phyloP scores from a whole-genome alignment of 2,113 vertebrate species.

The Urocynchramus pylzowi region DNA sequence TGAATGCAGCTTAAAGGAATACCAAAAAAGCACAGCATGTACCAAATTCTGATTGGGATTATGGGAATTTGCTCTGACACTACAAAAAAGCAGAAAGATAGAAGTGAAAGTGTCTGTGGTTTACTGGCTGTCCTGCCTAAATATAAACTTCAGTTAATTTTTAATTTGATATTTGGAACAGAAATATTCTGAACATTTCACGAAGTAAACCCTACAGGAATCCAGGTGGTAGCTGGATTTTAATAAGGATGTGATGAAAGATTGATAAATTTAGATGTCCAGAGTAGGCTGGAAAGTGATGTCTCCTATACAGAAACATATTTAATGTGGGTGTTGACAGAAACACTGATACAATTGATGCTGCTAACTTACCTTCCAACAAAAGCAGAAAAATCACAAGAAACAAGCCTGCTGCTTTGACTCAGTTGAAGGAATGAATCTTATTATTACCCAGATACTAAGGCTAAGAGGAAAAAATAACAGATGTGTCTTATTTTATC shows the following conservation, averaged over 20 bases:
- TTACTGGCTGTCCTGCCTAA: constrained; percentile 34
- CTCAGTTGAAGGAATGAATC: neutral
- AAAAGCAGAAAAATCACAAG: neutral
- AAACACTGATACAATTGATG: constrained; percentile 15
- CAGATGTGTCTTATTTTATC: neutral
- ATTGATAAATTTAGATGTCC: constrained; percentile 30
- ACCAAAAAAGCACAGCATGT: neutral
- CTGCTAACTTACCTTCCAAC: neutral
- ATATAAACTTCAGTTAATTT: constrained; percentile 36
- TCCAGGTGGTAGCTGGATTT: constrained; percentile 36
- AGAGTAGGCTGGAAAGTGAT: constrained; percentile 9
- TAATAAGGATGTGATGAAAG: constrained; percentile 22
- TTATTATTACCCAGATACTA: neutral
- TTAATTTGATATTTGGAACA: constrained; percentile 11
- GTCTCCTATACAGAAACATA: constrained; percentile 27
- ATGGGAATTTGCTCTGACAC: neutral
- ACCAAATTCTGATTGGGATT: neutral
- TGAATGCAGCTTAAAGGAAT: neutral
- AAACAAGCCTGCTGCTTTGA: neutral
- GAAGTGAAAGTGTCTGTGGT: neutral
- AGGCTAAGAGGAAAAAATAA: neutral
- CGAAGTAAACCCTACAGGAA: neutral
- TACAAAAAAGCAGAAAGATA: neutral
- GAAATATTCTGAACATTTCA: constrained; percentile 26
- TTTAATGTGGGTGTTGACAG: constrained; percentile 43